phyloP scores from a whole-genome alignment of 2,113 vertebrate species.

The Gasterosteus nipponicus region DNA sequence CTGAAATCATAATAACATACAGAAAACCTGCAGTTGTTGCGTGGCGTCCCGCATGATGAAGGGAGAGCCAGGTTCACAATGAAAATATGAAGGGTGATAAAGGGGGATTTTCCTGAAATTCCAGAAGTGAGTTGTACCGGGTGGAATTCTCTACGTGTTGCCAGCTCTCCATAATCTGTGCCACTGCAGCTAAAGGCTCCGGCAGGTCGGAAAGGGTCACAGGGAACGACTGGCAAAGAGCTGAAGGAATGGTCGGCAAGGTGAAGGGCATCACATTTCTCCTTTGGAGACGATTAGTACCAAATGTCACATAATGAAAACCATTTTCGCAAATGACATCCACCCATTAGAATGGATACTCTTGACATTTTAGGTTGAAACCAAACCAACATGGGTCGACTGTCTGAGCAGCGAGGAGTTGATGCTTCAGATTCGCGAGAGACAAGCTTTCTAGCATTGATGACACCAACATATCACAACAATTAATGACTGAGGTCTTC shows the following conservation, averaged over 20 bases:
- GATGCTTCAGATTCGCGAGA: slow-evolving; percentile 4
- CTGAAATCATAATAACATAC: slow-evolving; percentile 50
- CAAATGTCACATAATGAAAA: slow-evolving; percentile 26
- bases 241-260: slow-evolving; percentile 43
- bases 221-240: slow-evolving; percentile 44
- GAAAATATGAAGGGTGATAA: slow-evolving; percentile 47
- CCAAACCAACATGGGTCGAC: background rate
- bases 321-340: slow-evolving; percentile 14
- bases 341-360: slow-evolving; percentile 10
- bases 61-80: slow-evolving; percentile 62
- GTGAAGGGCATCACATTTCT: slow-evolving; percentile 53
- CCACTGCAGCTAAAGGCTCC: slow-evolving; percentile 43
- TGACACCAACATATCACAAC: slow-evolving; percentile 12
- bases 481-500: slow-evolving; percentile 9
- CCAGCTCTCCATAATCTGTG: slow-evolving; percentile 47
- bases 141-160: slow-evolving; percentile 21
- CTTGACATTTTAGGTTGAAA: slow-evolving; percentile 16
- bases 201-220: slow-evolving; percentile 60
- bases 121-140: slow-evolving; percentile 59
- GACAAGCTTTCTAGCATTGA: background rate
- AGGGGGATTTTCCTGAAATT: slow-evolving; percentile 71
- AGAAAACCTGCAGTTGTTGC: slow-evolving; percentile 62
- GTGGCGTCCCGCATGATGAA: slow-evolving; percentile 53
- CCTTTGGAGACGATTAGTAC: slow-evolving; percentile 39
- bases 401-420: background rate